phyloP scores from a whole-genome alignment of 2,888 invertebrate genomes.

The Sipha maydis region DNA sequence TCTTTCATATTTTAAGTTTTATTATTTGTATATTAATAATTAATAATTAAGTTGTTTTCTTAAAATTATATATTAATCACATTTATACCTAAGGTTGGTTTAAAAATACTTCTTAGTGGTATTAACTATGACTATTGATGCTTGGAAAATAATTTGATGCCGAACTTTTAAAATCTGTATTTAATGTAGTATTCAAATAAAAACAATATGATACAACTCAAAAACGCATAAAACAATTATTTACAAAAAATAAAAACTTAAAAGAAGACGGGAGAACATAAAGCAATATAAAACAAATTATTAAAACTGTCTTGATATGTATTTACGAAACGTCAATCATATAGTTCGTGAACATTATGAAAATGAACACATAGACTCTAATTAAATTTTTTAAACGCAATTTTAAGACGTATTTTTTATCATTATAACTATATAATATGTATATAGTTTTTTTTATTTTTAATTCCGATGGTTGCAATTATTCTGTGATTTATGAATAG shows the following conservation, averaged over 20 bases:
- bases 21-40: not conserved
- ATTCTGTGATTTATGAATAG: slow-evolving; percentile 36
- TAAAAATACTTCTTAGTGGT: too few species aligned
- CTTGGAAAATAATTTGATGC: too few species aligned
- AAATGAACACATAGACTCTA: not conserved
- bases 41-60: not conserved
- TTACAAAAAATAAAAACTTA: too few species aligned
- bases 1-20: not conserved
- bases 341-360: not conserved
- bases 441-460: not conserved
- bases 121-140: too few species aligned
- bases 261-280: not conserved
- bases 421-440: too few species aligned
- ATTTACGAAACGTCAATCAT: slow-evolving; percentile 28
- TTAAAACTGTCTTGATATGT: not conserved
- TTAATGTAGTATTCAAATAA: too few species aligned
- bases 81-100: too few species aligned
- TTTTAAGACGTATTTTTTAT: too few species aligned
- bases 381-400: not conserved
- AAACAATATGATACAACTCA: too few species aligned
- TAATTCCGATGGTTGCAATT: slow-evolving; percentile 1
- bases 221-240: too few species aligned
- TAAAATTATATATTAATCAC: too few species aligned
- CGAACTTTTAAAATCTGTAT: too few species aligned
- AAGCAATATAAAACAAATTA: not conserved